Conservation (phyloP, 2,113 vertebrate species). For the Falcunculus frontatus region DNA sequence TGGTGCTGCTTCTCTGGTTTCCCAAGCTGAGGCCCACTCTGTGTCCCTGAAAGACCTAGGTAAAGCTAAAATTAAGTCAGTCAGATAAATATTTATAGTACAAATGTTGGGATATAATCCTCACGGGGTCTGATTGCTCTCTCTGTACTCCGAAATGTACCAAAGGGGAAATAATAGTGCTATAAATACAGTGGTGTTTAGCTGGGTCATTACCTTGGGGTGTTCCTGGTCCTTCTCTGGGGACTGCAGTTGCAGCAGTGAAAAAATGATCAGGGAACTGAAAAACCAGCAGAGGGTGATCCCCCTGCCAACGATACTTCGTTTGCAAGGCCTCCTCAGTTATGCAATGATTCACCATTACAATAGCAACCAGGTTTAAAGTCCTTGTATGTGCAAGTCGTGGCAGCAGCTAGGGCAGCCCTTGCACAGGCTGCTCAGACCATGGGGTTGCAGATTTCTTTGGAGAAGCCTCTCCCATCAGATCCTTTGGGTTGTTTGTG, state of each 20-base stretch:
- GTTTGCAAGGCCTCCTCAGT: background rate
- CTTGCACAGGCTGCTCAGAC: background rate
- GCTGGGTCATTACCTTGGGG: constrained; percentile 21
- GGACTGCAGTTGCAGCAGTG: background rate
- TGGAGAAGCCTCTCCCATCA: background rate
- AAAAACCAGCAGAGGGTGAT: background rate
- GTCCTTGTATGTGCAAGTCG: background rate
- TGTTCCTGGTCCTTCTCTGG: background rate
- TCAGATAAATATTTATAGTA: constrained; percentile 48
- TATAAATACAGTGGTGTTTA: constrained; percentile 7
- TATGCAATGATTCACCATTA: background rate
- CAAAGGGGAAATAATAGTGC: constrained; percentile 19
- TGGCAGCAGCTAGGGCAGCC: background rate
- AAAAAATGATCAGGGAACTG: background rate
- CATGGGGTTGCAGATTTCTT: background rate
- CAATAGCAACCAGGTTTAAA: background rate
- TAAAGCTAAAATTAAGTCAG: constrained; percentile 40
- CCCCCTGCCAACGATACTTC: background rate
- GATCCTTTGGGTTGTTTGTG: background rate
- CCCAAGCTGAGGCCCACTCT: background rate
- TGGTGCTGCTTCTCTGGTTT: constrained; percentile 31
- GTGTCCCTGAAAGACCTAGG: constrained; percentile 32
- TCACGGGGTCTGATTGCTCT: constrained; percentile 5
- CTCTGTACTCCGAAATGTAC: background rate
- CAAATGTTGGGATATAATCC: constrained; percentile 19